A percentile compares a stretch with the other conserved stretches of the same genome.
Conservation (phyloP, 2,797 vertebrate genomes). For the Lepidocolaptes lacrymiger region DNA sequence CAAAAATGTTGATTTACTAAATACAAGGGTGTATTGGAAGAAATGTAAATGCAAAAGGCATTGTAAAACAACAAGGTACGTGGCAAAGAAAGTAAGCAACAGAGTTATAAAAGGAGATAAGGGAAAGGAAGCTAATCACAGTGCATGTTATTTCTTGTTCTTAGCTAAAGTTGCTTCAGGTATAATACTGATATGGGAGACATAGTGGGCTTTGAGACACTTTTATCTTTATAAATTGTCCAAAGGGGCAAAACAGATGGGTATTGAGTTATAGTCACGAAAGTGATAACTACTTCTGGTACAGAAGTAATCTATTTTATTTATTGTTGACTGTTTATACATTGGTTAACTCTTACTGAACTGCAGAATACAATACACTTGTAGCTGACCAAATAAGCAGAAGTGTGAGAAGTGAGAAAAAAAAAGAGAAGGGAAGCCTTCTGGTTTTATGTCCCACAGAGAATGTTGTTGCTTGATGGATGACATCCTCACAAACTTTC, state of each 20-base stretch:
- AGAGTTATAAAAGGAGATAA: background rate
- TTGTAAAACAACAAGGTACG: background rate
- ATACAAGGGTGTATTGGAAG: background rate
- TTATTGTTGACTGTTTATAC: background rate
- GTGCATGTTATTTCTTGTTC: background rate
- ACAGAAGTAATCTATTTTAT: background rate
- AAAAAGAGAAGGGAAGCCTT: background rate
- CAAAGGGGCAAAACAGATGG: background rate
- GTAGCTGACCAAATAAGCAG: background rate
- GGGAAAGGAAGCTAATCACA: background rate
- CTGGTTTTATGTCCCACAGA: background rate
- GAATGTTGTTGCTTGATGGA: background rate
- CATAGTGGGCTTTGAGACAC: background rate
- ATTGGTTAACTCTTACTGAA: background rate
- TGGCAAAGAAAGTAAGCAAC: background rate
- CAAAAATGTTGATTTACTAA: background rate
- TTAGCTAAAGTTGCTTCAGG: background rate
- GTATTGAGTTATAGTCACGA: background rate
- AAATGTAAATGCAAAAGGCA: background rate
- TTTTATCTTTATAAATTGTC: background rate
- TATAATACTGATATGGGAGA: background rate
- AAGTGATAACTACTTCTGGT: background rate
- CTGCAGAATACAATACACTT: background rate
- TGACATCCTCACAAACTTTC: background rate
- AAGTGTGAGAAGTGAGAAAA: background rate